Conservation (phyloP, 2,888 invertebrate genomes). For the Seira sanloemensis region DNA sequence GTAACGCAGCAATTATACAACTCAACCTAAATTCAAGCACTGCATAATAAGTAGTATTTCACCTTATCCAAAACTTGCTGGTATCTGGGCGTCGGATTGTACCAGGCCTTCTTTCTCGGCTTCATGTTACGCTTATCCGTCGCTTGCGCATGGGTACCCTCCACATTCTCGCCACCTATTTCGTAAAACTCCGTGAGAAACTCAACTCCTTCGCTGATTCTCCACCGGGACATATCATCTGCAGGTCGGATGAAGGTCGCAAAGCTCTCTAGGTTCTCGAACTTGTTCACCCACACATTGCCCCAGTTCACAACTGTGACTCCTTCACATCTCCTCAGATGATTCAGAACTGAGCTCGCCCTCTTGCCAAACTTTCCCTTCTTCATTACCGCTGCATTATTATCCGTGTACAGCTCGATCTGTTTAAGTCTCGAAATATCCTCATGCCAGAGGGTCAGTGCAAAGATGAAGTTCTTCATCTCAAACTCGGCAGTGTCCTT, state of each 20-base stretch:
- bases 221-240: conserved; percentile 39
- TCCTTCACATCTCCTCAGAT: conserved; percentile 17
- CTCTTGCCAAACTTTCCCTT: conserved; percentile 28
- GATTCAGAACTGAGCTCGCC: conserved; percentile 28
- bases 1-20: too few relatives aligned
- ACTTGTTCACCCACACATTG: background rate
- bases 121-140: too few relatives aligned
- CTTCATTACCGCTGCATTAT: background rate
- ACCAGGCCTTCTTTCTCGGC: too few relatives aligned
- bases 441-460: conserved; percentile 49
- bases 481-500: conserved; percentile 31
- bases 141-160: too few relatives aligned
- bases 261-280: conserved; percentile 28
- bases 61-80: too few relatives aligned
- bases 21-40: too few relatives aligned
- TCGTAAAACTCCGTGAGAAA: conserved; percentile 24
- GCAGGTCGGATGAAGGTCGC: conserved; percentile 48
- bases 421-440: conserved; percentile 15
- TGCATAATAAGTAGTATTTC: too few relatives aligned
- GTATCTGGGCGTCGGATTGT: too few relatives aligned
- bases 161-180: too few relatives aligned
- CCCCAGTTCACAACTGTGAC: conserved; percentile 8
- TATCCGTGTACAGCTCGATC: conserved; percentile 21
- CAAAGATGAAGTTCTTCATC: conserved; percentile 58
- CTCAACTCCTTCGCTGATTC: background rate